Conservation (phyloP, 2,888 invertebrate species). For the Resseliella maxima region DNA sequence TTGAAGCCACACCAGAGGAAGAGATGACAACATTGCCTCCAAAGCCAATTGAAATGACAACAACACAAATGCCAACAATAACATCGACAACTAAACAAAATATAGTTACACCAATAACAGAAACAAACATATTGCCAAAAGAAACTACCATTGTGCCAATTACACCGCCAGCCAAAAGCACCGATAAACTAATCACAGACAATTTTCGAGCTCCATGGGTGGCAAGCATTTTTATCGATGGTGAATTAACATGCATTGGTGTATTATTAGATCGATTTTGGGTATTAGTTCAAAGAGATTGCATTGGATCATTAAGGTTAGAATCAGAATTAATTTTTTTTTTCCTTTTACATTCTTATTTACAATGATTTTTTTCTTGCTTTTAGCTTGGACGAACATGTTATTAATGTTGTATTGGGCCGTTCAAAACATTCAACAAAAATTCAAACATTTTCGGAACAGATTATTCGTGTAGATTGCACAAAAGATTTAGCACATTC, state of each 20-base stretch:
- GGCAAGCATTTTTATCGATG: slow-evolving; percentile 78
- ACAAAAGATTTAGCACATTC: slow-evolving; percentile 71
- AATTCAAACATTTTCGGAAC: slow-evolving; percentile 76
- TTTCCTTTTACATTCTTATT: slow-evolving; percentile 60
- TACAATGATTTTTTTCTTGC: slow-evolving; percentile 10
- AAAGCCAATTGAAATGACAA: background rate
- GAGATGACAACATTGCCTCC: background rate
- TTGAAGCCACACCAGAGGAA: slow-evolving; percentile 59
- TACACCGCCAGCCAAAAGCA: background rate
- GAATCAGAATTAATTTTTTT: slow-evolving; percentile 58
- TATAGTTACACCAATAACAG: background rate
- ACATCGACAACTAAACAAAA: no score
- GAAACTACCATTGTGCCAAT: background rate
- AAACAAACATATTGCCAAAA: background rate
- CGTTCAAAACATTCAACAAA: slow-evolving; percentile 72
- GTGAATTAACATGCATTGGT: slow-evolving; percentile 77
- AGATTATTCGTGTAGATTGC: slow-evolving; percentile 74
- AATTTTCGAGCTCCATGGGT: slow-evolving; percentile 73
- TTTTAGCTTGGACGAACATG: slow-evolving; percentile 71
- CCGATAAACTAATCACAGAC: background rate
- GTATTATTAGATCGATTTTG: slow-evolving; percentile 75
- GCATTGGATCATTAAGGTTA: slow-evolving; percentile 69
- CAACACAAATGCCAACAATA: background rate
- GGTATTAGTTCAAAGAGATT: slow-evolving; percentile 73
- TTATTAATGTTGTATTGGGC: slow-evolving; percentile 75